Conservation (phyloP, 2,797 vertebrate species). For the Eulemur coronatus region DNA sequence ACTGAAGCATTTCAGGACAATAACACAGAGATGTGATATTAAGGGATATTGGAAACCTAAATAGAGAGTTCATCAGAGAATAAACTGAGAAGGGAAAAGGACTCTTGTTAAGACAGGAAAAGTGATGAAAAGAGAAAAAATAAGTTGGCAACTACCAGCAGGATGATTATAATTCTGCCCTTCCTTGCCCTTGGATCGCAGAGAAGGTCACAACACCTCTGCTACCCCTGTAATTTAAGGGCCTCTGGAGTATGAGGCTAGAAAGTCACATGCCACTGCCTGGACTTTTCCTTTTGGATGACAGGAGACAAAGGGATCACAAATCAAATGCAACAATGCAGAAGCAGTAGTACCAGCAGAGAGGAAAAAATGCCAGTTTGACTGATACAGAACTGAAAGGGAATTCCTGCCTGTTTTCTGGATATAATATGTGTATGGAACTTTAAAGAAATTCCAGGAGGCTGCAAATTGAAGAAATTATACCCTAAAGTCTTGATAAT, state of each 20-base stretch:
- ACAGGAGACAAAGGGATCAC: not conserved
- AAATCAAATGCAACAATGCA: not conserved
- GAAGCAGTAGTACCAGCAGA: not conserved
- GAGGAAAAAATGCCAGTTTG: not conserved
- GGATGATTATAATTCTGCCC: not conserved
- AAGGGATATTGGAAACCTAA: not conserved
- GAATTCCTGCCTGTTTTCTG: not conserved
- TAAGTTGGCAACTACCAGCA: not conserved
- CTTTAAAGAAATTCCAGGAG: not conserved
- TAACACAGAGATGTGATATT: not conserved
- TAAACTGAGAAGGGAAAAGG: not conserved
- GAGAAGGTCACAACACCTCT: not conserved
- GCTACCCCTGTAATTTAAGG: not conserved
- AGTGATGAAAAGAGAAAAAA: not conserved
- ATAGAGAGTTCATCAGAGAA: not conserved
- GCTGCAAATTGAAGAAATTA: not conserved
- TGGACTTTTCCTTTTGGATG: not conserved
- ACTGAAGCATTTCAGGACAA: not conserved
- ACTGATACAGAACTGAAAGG: not conserved
- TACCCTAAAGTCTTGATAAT: not conserved
- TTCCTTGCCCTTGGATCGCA: not conserved
- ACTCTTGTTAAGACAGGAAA: not conserved
- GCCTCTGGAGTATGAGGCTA: not conserved
- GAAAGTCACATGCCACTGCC: not conserved
- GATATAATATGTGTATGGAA: not conserved